phyloP scores from a whole-genome alignment of 2,888 invertebrate species.

The Nephrocerus scutellatus region DNA sequence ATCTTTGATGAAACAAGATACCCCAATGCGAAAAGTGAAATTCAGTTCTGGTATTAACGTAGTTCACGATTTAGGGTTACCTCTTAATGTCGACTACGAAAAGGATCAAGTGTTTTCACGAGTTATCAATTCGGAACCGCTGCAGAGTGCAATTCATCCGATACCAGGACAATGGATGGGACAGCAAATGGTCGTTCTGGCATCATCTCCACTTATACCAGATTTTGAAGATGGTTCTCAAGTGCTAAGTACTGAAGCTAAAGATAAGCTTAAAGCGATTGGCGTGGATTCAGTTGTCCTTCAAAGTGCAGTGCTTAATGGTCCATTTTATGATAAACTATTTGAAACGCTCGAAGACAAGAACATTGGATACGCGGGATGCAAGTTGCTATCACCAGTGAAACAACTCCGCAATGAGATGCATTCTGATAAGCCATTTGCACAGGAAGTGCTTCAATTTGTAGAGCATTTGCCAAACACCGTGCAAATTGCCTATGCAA shows the following conservation, averaged over 20 bases:
- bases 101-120: slow-evolving; percentile 41
- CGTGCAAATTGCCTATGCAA: slow-evolving; percentile 12
- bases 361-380: slow-evolving; percentile 51
- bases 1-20: slow-evolving; percentile 42
- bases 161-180: slow-evolving; percentile 19
- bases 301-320: slow-evolving; percentile 56
- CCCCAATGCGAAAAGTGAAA: slow-evolving; percentile 43
- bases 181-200: slow-evolving; percentile 16
- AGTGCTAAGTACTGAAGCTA: slow-evolving; percentile 43
- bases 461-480: slow-evolving; percentile 45
- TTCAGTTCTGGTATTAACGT: slow-evolving; percentile 38
- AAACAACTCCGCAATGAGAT: slow-evolving; percentile 53
- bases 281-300: slow-evolving; percentile 53
- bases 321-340: slow-evolving; percentile 55
- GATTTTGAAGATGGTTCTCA: slow-evolving; percentile 50
- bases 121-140: slow-evolving; percentile 39
- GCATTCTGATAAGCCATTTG: slow-evolving; percentile 52
- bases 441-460: slow-evolving; percentile 53
- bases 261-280: slow-evolving; percentile 52
- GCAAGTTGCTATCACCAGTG: slow-evolving; percentile 53
- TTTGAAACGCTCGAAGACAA: slow-evolving; percentile 52
- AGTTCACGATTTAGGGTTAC: slow-evolving; percentile 39
- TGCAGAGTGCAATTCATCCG: slow-evolving; percentile 34
- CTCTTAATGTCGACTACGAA: slow-evolving; percentile 39
- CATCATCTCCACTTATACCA: slow-evolving; percentile 20